phyloP scores from a whole-genome alignment of 1,140 invertebrate genomes.

The Berghia stephanieae region DNA sequence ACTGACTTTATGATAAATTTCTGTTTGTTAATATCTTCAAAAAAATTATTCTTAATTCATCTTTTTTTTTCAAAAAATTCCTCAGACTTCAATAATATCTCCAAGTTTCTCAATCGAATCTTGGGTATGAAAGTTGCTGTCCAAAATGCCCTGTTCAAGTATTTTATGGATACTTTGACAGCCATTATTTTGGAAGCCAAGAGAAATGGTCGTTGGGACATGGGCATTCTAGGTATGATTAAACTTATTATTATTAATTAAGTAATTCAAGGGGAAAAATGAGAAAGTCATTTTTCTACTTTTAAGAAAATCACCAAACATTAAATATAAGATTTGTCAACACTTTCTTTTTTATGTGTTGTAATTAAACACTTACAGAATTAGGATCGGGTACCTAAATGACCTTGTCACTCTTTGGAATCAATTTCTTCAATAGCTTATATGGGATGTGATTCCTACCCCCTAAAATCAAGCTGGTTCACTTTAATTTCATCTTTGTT shows the following conservation, averaged over 20 bases:
- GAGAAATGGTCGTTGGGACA: constrained; percentile 69
- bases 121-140: constrained; percentile 95
- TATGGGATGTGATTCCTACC: no score
- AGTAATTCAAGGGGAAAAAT: not conserved
- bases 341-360: no score
- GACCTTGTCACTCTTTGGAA: no score
- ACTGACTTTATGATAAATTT: constrained; percentile 5
- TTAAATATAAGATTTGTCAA: no score
- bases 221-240: constrained; percentile 74
- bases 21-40: not conserved
- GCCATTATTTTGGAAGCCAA: constrained; percentile 68
- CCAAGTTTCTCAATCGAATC: constrained; percentile 97
- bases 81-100: constrained; percentile 94
- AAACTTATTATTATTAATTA: not conserved
- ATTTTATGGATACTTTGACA: constrained; percentile 94
- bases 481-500: no score
- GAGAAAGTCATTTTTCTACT: not conserved
- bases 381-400: no score
- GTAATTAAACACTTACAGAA: no score
- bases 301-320: no score
- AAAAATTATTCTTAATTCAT: not conserved
- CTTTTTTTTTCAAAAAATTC: constrained; percentile 9
- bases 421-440: no score
- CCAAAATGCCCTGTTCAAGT: constrained; percentile 96
- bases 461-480: no score